Conservation (phyloP, 2,797 vertebrate species). For the Smutsia temminckii region DNA sequence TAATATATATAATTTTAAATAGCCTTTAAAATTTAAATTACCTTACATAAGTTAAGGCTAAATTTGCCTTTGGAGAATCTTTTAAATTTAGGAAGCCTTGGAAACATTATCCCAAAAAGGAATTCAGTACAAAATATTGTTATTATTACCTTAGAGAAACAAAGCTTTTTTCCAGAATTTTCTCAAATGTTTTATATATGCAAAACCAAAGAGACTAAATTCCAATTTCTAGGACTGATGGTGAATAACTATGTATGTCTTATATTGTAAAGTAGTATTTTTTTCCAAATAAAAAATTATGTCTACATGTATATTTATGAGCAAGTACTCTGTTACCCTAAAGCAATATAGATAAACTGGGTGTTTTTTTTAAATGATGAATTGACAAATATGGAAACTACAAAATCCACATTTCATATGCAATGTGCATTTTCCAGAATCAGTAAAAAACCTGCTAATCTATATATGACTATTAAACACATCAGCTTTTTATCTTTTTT, state of each 20-base stretch:
- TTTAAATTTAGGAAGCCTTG: constrained; percentile 56
- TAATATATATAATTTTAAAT: neutral
- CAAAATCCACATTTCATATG: neutral
- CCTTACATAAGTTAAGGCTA: neutral
- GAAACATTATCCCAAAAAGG: neutral
- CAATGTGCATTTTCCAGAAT: neutral
- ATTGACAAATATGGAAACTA: neutral
- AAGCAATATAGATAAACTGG: neutral
- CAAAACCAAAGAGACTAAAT: neutral
- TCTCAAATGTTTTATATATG: constrained; percentile 16
- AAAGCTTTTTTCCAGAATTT: constrained; percentile 27
- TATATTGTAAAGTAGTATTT: neutral
- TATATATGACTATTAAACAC: neutral
- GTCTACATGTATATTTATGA: neutral
- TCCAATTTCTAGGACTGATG: neutral
- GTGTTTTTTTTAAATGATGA: neutral
- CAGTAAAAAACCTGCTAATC: neutral
- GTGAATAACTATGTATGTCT: neutral
- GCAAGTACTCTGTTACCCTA: neutral
- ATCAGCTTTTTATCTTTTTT: neutral
- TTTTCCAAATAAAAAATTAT: constrained; percentile 19
- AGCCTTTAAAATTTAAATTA: neutral
- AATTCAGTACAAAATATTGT: constrained; percentile 27
- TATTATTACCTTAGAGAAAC: neutral
- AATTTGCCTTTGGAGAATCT: constrained; percentile 54